Evolutionary conservation across 2,797 vertebrate species (phyloP).

Genomic region (Trematomus bernacchii): DNA sequence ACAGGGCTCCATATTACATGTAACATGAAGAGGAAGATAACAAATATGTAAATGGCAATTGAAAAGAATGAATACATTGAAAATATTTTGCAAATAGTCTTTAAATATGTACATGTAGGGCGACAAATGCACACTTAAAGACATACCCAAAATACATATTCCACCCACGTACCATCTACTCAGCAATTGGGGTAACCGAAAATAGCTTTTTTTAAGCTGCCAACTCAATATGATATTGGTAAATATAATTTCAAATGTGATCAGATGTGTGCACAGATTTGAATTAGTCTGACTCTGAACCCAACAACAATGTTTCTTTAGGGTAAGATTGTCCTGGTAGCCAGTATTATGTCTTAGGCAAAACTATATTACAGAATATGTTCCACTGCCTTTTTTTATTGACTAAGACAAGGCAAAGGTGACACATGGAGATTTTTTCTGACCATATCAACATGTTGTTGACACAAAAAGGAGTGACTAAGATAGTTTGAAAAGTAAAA

Average conservation of each 20-base stretch:
- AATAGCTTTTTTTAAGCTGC: background rate
- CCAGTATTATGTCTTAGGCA: too few species aligned
- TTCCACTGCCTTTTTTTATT: too few species aligned
- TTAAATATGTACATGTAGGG: background rate
- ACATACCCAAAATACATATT: background rate
- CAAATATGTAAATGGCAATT: background rate
- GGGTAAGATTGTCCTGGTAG: background rate
- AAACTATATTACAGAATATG: too few species aligned
- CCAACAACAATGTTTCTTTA: background rate
- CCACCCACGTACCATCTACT: background rate
- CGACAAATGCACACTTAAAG: background rate
- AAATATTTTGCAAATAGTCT: background rate
- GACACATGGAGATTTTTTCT: too few species aligned
- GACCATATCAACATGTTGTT: too few species aligned
- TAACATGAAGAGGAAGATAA: slow-evolving; percentile 10
- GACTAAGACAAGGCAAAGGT: too few species aligned
- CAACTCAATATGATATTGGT: background rate
- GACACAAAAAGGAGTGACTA: too few species aligned
- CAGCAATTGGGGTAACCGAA: background rate
- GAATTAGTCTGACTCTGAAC: background rate
- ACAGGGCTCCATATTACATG: slow-evolving; percentile 12
- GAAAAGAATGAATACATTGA: slow-evolving; percentile 6
- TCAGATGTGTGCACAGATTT: background rate
- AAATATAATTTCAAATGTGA: background rate
- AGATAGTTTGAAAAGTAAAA: too few species aligned